phyloP scores from a whole-genome alignment of 53 echinoderm and acorn worm genomes.

The Holothuria leucospilota region DNA sequence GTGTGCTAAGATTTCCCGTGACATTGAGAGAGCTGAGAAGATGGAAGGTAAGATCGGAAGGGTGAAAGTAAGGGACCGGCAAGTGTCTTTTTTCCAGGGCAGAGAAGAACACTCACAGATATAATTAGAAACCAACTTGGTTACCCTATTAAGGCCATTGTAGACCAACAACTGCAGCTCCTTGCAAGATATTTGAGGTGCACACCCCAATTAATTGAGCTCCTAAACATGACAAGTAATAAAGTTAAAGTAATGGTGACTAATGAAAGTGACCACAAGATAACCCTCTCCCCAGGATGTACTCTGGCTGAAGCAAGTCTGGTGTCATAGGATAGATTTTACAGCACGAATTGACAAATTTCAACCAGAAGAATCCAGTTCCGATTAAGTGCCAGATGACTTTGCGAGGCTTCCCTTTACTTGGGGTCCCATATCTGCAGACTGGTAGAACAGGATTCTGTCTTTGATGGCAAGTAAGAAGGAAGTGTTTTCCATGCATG shows the following conservation, averaged over 20 bases:
- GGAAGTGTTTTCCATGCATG: constrained; percentile 56
- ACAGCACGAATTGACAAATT: no score
- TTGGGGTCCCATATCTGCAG: no score
- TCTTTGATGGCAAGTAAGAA: constrained; percentile 32
- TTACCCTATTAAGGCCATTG: background rate
- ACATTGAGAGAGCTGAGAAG: background rate
- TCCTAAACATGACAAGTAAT: background rate
- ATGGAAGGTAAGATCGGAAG: background rate
- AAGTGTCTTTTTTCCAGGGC: background rate
- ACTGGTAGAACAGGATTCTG: background rate
- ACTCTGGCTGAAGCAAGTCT: background rate
- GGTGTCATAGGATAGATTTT: background rate
- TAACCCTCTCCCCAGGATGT: background rate
- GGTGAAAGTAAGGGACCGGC: background rate
- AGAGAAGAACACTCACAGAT: background rate
- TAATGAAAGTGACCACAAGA: background rate
- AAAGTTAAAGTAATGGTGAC: background rate
- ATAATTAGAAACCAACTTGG: background rate
- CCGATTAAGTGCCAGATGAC: no score
- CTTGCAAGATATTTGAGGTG: background rate
- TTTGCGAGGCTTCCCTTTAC: no score
- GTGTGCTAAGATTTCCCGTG: background rate
- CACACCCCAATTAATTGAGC: background rate
- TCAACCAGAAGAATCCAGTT: no score
- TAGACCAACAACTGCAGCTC: background rate